Percentiles rank a stretch among this genome's conserved stretches.
phyloP scores from a whole-genome alignment of 2,888 invertebrate species.

The Automeris io region DNA sequence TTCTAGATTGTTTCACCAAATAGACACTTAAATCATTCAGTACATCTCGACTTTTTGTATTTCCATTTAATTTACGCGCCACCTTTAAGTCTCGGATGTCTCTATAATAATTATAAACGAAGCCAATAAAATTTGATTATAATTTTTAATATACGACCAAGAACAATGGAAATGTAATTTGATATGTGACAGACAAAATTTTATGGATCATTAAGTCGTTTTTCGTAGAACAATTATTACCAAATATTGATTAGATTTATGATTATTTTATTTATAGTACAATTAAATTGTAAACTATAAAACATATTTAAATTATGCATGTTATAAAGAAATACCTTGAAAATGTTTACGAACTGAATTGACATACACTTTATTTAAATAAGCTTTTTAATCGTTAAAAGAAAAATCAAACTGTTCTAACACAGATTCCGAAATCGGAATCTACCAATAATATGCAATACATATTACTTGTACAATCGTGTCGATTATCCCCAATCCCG shows the following conservation, averaged over 20 bases:
- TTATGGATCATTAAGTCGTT: neutral
- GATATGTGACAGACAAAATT: constrained; percentile 17
- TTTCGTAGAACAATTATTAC: neutral
- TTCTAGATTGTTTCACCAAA: constrained; percentile 43
- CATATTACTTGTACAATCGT: too few species aligned
- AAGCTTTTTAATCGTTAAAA: too few species aligned
- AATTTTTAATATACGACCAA: constrained; percentile 20
- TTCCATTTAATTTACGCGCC: constrained; percentile 15
- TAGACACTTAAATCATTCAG: constrained; percentile 37
- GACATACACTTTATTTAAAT: too few species aligned
- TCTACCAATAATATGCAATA: too few species aligned
- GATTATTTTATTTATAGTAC: constrained; percentile 13
- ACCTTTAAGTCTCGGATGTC: neutral
- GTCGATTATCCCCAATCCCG: too few species aligned
- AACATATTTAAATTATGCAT: too few species aligned
- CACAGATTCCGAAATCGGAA: too few species aligned
- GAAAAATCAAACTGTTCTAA: too few species aligned
- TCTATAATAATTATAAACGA: neutral
- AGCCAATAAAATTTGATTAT: constrained; percentile 5
- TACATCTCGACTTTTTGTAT: constrained; percentile 28
- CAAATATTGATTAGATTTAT: neutral
- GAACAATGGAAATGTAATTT: constrained; percentile 23
- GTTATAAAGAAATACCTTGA: too few species aligned
- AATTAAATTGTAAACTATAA: constrained; percentile 4
- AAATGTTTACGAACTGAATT: too few species aligned